Conservation (phyloP, 2,888 invertebrate genomes). For the Timema podura region DNA sequence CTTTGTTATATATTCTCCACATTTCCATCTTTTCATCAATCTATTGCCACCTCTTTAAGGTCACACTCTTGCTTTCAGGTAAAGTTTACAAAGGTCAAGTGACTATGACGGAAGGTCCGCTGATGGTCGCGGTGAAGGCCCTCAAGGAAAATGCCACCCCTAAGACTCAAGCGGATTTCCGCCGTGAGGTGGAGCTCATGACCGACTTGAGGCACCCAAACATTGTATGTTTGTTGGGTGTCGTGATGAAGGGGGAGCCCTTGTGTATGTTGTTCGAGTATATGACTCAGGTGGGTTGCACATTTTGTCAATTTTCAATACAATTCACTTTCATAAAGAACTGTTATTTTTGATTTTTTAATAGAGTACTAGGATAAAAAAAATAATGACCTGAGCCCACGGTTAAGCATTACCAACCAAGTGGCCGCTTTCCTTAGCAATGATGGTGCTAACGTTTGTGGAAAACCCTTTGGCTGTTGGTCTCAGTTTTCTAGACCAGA, state of each 20-base stretch:
- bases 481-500: too few relatives aligned
- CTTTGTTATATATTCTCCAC: too few relatives aligned
- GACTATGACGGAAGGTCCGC: constrained; percentile 60
- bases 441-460: too few relatives aligned
- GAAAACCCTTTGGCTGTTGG: too few relatives aligned
- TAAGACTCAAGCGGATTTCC: constrained; percentile 88
- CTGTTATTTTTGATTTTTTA: too few relatives aligned
- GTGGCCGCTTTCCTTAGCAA: too few relatives aligned
- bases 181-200: constrained; percentile 90
- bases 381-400: too few relatives aligned
- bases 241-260: constrained; percentile 83
- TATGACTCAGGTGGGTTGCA: constrained; percentile 65
- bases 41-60: too few relatives aligned
- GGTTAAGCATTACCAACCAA: too few relatives aligned
- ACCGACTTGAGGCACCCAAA: constrained; percentile 93
- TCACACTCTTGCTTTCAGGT: constrained; percentile 45
- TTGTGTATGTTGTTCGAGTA: constrained; percentile 96
- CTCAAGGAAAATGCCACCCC: constrained; percentile 88
- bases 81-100: constrained; percentile 95
- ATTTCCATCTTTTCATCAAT: neutral
- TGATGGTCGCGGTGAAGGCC: constrained; percentile 89
- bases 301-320: too few relatives aligned
- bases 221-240: constrained; percentile 91
- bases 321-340: too few relatives aligned
- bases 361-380: too few relatives aligned